phyloP scores from a whole-genome alignment of 2,888 invertebrate species.

The Busseola fusca region DNA sequence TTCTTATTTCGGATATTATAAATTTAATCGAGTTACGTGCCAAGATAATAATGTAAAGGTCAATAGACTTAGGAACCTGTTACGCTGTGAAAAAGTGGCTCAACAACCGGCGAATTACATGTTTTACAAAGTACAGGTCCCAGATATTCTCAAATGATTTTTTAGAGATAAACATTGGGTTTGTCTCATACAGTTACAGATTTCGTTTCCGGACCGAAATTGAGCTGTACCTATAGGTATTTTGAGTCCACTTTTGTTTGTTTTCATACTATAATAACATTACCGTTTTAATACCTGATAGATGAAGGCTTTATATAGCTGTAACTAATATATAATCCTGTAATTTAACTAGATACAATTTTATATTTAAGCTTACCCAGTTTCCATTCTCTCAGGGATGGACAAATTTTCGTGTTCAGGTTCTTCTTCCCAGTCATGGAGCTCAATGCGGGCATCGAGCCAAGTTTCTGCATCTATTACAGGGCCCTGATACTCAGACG shows the following conservation, averaged over 20 bases:
- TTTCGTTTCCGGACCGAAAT: neutral
- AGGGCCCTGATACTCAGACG: constrained; percentile 81
- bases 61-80: constrained; percentile 34
- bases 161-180: constrained; percentile 9
- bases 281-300: neutral
- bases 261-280: neutral
- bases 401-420: constrained; percentile 91
- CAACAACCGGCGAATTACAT: constrained; percentile 8
- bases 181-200: neutral
- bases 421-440: constrained; percentile 91
- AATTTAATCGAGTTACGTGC: constrained; percentile 14
- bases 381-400: constrained; percentile 91
- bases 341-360: too few species aligned
- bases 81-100: constrained; percentile 15
- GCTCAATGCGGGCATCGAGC: constrained; percentile 92
- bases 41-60: constrained; percentile 33
- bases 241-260: neutral
- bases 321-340: neutral
- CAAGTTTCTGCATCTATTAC: constrained; percentile 91
- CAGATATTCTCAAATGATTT: neutral
- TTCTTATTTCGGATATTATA: constrained; percentile 10
- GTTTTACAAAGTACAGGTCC: constrained; percentile 30
- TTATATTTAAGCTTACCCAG: constrained; percentile 89
- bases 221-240: neutral
- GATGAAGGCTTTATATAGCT: neutral